Evolutionary conservation across 2,113 vertebrate species (phyloP).

Genomic region (Danio rerio): DNA sequence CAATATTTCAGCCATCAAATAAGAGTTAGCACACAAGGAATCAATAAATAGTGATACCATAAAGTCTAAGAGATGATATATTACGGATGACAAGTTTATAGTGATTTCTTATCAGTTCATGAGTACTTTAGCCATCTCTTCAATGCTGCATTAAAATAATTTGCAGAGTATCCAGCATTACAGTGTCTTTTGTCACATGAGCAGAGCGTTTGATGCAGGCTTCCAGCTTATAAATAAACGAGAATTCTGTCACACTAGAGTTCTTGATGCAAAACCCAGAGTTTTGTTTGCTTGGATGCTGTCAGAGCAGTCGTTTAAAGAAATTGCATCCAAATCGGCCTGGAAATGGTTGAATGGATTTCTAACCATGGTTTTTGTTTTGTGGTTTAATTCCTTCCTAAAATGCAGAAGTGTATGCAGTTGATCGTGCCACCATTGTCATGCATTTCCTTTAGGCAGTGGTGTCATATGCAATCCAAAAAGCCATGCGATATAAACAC

Average conservation of each 20-base stretch:
- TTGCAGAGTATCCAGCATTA: neutral
- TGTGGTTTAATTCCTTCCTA: neutral
- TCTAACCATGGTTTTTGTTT: neutral
- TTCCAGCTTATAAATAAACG: neutral
- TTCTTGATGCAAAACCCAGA: neutral
- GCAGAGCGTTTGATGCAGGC: neutral
- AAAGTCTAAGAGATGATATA: too few species aligned
- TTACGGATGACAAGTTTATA: too few species aligned
- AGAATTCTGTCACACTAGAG: neutral
- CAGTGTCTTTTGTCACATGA: neutral
- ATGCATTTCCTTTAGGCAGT: too few species aligned
- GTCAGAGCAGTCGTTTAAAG: neutral
- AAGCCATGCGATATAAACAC: too few species aligned
- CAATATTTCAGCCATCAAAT: too few species aligned
- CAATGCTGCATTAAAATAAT: neutral
- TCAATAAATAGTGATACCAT: too few species aligned
- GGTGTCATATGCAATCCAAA: too few species aligned
- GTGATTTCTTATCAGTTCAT: too few species aligned
- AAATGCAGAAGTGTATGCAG: neutral
- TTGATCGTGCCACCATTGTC: neutral
- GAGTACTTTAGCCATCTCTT: neutral
- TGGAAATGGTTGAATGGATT: neutral
- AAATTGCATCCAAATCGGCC: neutral
- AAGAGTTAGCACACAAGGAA: too few species aligned
- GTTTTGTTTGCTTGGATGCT: neutral